Base-by-base conservation (phyloP, 2,888 invertebrate species). In the Rutpela maculata region DNA sequence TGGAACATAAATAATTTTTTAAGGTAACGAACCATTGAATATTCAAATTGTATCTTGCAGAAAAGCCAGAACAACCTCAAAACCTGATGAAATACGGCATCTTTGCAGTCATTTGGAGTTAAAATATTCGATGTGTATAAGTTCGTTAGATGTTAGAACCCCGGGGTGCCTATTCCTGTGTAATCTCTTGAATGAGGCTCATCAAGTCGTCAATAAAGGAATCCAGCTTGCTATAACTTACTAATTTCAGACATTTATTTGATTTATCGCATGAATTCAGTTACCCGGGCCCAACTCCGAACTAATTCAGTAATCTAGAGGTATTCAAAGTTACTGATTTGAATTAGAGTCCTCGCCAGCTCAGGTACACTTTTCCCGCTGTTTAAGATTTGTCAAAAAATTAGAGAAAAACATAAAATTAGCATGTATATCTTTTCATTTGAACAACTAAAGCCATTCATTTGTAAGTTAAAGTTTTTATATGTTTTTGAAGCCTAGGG, bases 191-290 rank as follows among this genome's bases (percentile, higher is more conserved):
- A 50, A 50, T 50, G 50, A 6, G 50, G 50, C 50, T 50, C 50
- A 50, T 50, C 50, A 50, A 50, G n/a, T 50, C 50, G n/a, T 50
- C 50, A 50, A 50, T 50, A 50, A 50, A 50, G 12, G 59, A 22
- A 19, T 59, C 12, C 59, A 22, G 59, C 10, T 2, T 22, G 22
- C 19, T 22, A 9, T 59, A 19, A 19, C 11, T 4, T 4, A 59
- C 19, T 59, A 59, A 59, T 59, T 59, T 18, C 7, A 59, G 22
- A 1, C 19, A 19, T 59, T 59, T 59, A 59, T 59, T 59, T 59
- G 59, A 59, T 59, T 59, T 59, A 59, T 22, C 0, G 10, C 59
- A 10, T 0, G 19, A 22, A 18, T 59, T 59, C 22, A 22, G 59
- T 19, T 57, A 19, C 17, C 1, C 4, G 15, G 19, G 7, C 11